Evolutionary conservation across 2,888 invertebrate genomes (phyloP).

Genomic region (Aquatica leii): DNA sequence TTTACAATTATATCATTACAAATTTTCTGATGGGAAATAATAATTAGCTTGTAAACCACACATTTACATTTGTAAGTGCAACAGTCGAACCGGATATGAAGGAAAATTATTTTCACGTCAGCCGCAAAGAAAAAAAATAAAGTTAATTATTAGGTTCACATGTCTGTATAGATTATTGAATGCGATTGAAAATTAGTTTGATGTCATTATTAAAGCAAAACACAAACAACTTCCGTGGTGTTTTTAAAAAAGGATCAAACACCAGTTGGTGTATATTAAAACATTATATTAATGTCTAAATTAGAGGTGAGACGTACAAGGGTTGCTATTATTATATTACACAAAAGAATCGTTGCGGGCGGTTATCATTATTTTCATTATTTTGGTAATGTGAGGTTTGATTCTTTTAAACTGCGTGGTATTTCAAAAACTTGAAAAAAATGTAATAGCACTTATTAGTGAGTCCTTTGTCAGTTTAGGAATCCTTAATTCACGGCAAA

Average conservation of each 20-base stretch:
- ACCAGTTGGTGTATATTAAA: constrained; percentile 40
- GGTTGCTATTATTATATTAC: constrained; percentile 23
- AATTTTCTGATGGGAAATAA: too few species aligned
- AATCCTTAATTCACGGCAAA: too few species aligned
- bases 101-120: background rate
- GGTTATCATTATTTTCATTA: constrained; percentile 26
- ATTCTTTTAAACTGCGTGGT: too few species aligned
- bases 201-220: constrained; percentile 42
- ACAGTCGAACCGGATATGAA: constrained; percentile 1
- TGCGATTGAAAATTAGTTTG: constrained; percentile 20
- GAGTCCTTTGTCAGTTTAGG: too few species aligned
- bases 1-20: too few species aligned
- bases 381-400: constrained; percentile 31
- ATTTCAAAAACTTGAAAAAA: too few species aligned
- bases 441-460: too few species aligned
- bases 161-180: too few species aligned
- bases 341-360: constrained; percentile 24
- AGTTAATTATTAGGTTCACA: too few species aligned
- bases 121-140: too few species aligned
- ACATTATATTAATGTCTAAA: constrained; percentile 43
- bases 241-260: constrained; percentile 35
- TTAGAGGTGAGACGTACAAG: constrained; percentile 30
- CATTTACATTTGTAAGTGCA: too few species aligned
- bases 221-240: constrained; percentile 42
- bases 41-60: too few species aligned